Percentiles rank a stretch among this genome's conserved stretches.
These are phyloP conservation scores for Antheraea pernyi DNA, from an alignment of 1,140 invertebrate species.

Conservation along the genomic window DNA sequence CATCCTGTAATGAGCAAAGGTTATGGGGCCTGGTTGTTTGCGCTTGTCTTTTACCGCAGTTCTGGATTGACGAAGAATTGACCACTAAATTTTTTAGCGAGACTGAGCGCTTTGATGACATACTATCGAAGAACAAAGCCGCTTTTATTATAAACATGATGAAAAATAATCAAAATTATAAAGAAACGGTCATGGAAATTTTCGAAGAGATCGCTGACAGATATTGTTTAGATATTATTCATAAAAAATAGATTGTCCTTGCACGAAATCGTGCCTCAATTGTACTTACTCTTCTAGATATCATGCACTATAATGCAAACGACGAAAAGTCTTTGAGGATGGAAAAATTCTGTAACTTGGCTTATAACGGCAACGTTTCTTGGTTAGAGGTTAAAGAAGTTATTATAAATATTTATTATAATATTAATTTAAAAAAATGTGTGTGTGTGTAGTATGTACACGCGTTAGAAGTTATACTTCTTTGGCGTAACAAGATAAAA, in stretches of 20 bases:
- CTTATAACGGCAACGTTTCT: too few relatives aligned
- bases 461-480: too few relatives aligned
- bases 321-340: too few relatives aligned
- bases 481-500: too few relatives aligned
- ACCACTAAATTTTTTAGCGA: slow-evolving; percentile 49
- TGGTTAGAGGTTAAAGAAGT: too few relatives aligned
- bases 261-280: too few relatives aligned
- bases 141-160: slow-evolving; percentile 60
- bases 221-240: slow-evolving; percentile 34
- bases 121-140: slow-evolving; percentile 52
- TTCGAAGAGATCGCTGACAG: slow-evolving; percentile 61
- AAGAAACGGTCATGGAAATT: slow-evolving; percentile 49
- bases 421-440: too few relatives aligned
- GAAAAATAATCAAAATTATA: slow-evolving; percentile 43
- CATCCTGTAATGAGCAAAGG: slow-evolving; percentile 58
- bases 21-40: slow-evolving; percentile 53
- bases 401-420: too few relatives aligned
- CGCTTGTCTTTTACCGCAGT: slow-evolving; percentile 55
- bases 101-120: slow-evolving; percentile 47
- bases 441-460: too few relatives aligned
- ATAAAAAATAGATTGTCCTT: not conserved
- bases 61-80: slow-evolving; percentile 61
- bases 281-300: too few relatives aligned
- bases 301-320: too few relatives aligned
- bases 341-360: too few relatives aligned